These are phyloP conservation scores for Oceanodroma tethys DNA, from an alignment of 2,113 vertebrate species.

Conservation along the genomic window DNA sequence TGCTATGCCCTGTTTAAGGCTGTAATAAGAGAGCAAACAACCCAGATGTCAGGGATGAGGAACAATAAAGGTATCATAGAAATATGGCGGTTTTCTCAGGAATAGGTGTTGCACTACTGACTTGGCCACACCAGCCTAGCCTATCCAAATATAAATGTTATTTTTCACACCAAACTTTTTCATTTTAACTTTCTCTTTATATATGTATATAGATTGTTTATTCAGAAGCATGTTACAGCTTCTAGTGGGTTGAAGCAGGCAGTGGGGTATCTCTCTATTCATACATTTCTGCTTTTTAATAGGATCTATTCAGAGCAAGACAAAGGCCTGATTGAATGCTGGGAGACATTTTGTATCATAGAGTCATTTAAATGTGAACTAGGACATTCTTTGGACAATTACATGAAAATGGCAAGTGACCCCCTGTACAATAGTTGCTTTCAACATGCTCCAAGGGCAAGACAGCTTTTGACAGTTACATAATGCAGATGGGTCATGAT, in stretches of 20 bases:
- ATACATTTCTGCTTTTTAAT: slow-evolving; percentile 44
- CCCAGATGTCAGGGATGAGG: not conserved
- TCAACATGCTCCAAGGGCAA: slow-evolving; percentile 50
- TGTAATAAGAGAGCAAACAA: not conserved
- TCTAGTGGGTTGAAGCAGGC: slow-evolving; percentile 9
- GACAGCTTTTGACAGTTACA: slow-evolving; percentile 53
- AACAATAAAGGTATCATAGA: not conserved
- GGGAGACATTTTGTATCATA: slow-evolving; percentile 50
- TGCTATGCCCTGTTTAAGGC: not conserved
- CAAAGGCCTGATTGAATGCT: slow-evolving; percentile 48
- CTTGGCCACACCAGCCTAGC: not conserved
- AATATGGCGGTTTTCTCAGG: not conserved
- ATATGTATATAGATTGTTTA: not conserved
- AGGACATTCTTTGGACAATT: slow-evolving; percentile 60
- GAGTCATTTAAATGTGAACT: slow-evolving; percentile 64
- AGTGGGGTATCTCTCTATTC: slow-evolving; percentile 23
- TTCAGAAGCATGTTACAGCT: not conserved
- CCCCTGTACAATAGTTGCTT: slow-evolving; percentile 56
- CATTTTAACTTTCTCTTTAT: slow-evolving; percentile 21
- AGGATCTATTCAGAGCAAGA: slow-evolving; percentile 41
- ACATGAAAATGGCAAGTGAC: slow-evolving; percentile 56
- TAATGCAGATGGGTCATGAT: slow-evolving; percentile 49
- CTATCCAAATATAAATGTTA: not conserved
- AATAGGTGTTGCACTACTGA: not conserved
- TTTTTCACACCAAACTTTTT: not conserved